Conservation (phyloP, 2,113 vertebrate genomes). For the Myotis davidii region DNA sequence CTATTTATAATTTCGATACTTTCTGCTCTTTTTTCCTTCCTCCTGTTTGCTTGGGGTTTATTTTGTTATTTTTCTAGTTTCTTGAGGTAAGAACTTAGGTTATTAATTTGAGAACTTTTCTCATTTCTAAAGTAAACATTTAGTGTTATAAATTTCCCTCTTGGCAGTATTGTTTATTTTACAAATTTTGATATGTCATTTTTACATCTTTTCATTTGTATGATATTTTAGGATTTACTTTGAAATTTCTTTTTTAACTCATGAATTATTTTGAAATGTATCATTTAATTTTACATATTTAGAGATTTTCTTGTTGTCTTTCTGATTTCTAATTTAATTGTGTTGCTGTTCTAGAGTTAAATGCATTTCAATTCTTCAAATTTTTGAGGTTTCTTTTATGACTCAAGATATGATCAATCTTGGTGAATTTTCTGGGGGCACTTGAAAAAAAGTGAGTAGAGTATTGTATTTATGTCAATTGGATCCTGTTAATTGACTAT, state of each 20-base stretch:
- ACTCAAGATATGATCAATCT: neutral
- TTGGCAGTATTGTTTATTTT: neutral
- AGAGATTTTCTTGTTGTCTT: neutral
- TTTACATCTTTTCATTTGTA: neutral
- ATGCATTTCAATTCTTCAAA: neutral
- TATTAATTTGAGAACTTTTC: neutral
- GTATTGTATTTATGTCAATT: neutral
- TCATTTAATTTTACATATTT: neutral
- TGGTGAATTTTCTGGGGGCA: neutral
- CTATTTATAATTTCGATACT: neutral
- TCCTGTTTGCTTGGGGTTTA: neutral
- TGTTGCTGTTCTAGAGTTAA: neutral
- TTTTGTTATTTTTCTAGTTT: neutral
- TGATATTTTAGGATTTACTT: neutral
- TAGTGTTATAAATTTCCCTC: neutral
- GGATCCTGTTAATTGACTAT: neutral
- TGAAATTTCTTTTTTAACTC: neutral
- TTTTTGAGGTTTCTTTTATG: neutral
- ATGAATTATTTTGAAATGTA: constrained; percentile 18
- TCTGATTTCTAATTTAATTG: neutral
- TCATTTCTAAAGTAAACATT: neutral
- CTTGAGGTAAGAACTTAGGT: neutral
- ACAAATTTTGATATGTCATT: neutral
- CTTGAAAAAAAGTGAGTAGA: neutral
- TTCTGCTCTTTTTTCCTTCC: neutral